Percentiles rank a stretch among this genome's conserved stretches.
These are phyloP conservation scores for Carposina sasakii DNA, from an alignment of 1,140 invertebrate species.

Conservation along the genomic window DNA sequence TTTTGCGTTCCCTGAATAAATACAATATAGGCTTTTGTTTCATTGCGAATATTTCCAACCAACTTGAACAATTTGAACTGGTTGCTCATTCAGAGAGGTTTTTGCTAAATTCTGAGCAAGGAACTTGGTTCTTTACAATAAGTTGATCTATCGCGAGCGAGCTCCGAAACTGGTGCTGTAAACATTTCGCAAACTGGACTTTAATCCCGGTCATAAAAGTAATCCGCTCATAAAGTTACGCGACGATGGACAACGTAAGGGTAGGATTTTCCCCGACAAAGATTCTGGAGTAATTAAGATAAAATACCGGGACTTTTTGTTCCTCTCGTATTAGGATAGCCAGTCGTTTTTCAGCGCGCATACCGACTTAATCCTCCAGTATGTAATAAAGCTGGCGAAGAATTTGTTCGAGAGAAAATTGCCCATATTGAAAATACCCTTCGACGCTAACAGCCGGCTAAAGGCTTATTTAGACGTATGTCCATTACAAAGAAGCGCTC, in stretches of 20 bases:
- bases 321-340: constrained; percentile 34
- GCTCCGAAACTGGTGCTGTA: constrained; percentile 48
- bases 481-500: constrained; percentile 39
- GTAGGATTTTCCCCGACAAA: constrained; percentile 66
- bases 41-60: not conserved
- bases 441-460: constrained; percentile 58
- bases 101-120: no score
- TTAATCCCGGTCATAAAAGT: constrained; percentile 70
- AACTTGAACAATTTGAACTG: no score
- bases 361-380: constrained; percentile 65
- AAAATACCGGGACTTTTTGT: constrained; percentile 65
- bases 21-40: not conserved
- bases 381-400: constrained; percentile 69
- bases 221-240: constrained; percentile 70
- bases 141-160: constrained; percentile 44
- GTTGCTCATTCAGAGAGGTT: no score
- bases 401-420: constrained; percentile 69
- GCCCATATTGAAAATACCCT: constrained; percentile 72
- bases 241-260: constrained; percentile 71
- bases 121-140: constrained; percentile 8
- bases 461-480: constrained; percentile 62
- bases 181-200: constrained; percentile 66
- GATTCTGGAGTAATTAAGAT: constrained; percentile 71
- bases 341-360: constrained; percentile 64
- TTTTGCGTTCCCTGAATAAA: constrained; percentile 5